phyloP scores from a whole-genome alignment of 2,797 vertebrate genomes.

The Platyrinchus mystaceus region DNA sequence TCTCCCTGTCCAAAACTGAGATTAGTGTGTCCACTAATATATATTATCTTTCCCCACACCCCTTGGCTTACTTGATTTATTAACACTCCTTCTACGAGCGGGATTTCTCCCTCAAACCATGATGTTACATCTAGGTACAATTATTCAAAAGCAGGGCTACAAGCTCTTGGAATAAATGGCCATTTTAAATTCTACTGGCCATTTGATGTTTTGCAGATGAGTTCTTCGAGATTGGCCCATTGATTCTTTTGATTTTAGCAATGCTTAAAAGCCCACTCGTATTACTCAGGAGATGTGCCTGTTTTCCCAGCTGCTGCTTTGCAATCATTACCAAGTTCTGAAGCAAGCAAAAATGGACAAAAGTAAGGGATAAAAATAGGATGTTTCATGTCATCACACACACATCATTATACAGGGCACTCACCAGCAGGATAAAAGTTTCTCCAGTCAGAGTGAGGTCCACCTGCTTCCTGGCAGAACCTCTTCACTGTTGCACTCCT shows the following conservation, averaged over 20 bases:
- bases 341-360: background rate
- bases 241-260: background rate
- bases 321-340: background rate
- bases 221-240: background rate
- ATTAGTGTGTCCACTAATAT: background rate
- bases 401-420: background rate
- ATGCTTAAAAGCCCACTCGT: background rate
- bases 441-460: background rate
- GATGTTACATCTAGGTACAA: fast-evolving
- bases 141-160: background rate
- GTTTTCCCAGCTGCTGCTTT: background rate
- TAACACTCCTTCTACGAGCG: background rate
- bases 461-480: background rate
- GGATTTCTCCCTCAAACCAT: background rate
- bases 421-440: background rate
- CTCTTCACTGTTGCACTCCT: background rate
- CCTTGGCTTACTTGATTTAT: background rate
- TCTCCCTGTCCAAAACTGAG: background rate
- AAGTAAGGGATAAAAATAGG: background rate
- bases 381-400: background rate
- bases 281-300: background rate
- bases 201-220: background rate
- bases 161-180: background rate
- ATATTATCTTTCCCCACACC: background rate
- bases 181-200: background rate